Percentiles rank a stretch among this genome's conserved stretches.
Evolutionary conservation across 2,888 invertebrate species (phyloP).

Genomic region (Aproaerema taeniolella): DNA sequence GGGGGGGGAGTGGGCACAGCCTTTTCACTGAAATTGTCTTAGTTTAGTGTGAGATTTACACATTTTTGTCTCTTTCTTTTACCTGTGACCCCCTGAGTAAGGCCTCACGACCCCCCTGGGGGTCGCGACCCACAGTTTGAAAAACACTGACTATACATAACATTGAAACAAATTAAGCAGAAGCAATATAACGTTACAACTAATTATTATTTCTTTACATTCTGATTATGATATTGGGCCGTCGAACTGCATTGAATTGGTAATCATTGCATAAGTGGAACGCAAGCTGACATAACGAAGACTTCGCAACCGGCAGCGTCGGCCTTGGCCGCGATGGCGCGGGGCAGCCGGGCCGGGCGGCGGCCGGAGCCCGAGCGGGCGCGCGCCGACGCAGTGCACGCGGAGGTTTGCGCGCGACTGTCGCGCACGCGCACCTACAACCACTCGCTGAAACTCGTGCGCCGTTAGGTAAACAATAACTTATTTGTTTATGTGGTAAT

Average conservation of each 20-base stretch:
- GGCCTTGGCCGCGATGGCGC: slow-evolving; percentile 64
- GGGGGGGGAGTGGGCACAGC: no score
- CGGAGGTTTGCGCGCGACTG: slow-evolving; percentile 36
- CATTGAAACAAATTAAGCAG: no score
- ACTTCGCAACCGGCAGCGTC: slow-evolving; percentile 55
- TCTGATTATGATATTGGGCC: no score
- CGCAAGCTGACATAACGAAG: slow-evolving; percentile 71
- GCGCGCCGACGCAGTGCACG: slow-evolving; percentile 29
- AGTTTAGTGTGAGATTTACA: no score
- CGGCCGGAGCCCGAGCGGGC: slow-evolving; percentile 19
- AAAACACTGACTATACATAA: no score
- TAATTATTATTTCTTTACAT: no score
- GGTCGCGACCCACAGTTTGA: no score
- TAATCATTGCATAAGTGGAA: slow-evolving; percentile 72
- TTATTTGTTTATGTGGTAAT: background rate
- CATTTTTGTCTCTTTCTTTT: no score
- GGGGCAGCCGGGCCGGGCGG: slow-evolving; percentile 25
- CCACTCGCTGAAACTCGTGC: slow-evolving; percentile 15
- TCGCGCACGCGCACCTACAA: slow-evolving; percentile 34
- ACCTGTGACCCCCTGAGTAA: no score
- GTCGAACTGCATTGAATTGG: slow-evolving; percentile 65
- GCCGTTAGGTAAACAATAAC: slow-evolving; percentile 20
- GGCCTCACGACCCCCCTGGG: no score
- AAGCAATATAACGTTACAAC: no score
- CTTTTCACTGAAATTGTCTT: no score